These are phyloP conservation scores for Plodia interpunctella DNA, from an alignment of 1,140 invertebrate genomes.

Conservation along the genomic window DNA sequence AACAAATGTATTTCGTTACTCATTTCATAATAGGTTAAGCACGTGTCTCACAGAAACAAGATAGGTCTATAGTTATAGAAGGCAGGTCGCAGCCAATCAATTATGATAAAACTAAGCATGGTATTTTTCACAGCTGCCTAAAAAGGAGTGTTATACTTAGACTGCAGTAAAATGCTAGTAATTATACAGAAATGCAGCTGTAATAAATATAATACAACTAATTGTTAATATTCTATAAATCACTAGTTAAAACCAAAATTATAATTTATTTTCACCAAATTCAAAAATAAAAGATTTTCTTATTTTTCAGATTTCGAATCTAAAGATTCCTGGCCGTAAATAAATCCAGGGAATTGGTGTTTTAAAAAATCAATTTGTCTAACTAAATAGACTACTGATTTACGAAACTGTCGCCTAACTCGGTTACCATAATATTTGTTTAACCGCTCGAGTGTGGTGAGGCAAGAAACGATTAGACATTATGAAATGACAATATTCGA, in stretches of 20 bases:
- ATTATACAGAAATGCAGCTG: no score
- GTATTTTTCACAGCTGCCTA: not conserved
- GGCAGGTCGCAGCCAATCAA: not conserved
- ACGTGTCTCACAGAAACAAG: not conserved
- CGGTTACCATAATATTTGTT: constrained; percentile 2
- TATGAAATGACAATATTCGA: not conserved
- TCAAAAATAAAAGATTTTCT: no score
- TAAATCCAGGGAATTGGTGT: not conserved
- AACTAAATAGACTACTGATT: not conserved
- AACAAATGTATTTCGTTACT: no score
- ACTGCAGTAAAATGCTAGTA: no score
- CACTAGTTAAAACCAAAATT: no score
- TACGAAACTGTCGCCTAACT: constrained; percentile 1
- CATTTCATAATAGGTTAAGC: not conserved
- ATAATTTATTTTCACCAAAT: no score
- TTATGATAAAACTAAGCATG: not conserved
- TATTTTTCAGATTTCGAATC: no score
- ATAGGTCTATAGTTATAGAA: not conserved
- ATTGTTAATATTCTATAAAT: no score
- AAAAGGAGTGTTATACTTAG: not conserved
- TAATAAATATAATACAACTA: no score
- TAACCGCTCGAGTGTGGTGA: constrained; percentile 3
- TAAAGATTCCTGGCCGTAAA: no score
- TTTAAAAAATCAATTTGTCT: not conserved
- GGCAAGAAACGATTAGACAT: not conserved